Percentiles rank a stretch among this genome's conserved stretches.
These are phyloP conservation scores for Drosophila nigricruria DNA, from an alignment of 2,888 invertebrate species.

Conservation along the genomic window DNA sequence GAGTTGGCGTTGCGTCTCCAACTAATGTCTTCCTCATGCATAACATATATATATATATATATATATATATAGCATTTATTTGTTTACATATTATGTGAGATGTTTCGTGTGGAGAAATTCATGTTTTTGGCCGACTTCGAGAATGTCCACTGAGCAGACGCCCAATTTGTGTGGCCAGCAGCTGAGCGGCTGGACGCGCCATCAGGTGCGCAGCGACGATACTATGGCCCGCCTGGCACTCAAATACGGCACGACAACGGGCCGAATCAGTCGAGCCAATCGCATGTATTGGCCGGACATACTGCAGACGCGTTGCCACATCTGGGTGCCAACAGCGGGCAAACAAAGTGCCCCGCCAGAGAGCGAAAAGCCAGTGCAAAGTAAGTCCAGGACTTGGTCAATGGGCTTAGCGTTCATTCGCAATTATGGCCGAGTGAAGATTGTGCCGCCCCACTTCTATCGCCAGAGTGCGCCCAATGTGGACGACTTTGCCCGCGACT, in stretches of 20 bases:
- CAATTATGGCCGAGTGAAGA: neutral
- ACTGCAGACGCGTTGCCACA: conserved; percentile 35
- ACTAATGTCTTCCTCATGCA: neutral
- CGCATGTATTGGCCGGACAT: conserved; percentile 59
- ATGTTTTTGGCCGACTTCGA: neutral
- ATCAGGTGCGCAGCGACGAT: conserved; percentile 39
- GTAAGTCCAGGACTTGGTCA: too few relatives aligned
- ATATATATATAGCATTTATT: neutral
- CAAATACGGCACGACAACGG: conserved; percentile 50
- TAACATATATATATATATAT: neutral
- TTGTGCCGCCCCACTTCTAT: conserved; percentile 44
- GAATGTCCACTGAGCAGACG: conserved; percentile 1
- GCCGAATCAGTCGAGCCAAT: conserved; percentile 53
- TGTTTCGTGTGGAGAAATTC: neutral
- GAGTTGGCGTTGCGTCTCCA: conserved; percentile 27
- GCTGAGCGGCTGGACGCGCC: conserved; percentile 29
- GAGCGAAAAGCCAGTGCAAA: neutral
- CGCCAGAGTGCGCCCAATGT: conserved; percentile 50
- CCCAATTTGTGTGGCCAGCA: conserved; percentile 31
- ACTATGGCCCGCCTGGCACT: conserved; percentile 53
- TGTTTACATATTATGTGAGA: neutral
- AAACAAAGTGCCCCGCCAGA: neutral
- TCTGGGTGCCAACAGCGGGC: conserved; percentile 49
- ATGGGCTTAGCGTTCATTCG: neutral
- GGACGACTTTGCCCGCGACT: conserved; percentile 44